A percentile compares a stretch with the other conserved stretches of the same genome.
Conservation (phyloP, 2,888 invertebrate genomes). For the Exephanes ischioxanthus region DNA sequence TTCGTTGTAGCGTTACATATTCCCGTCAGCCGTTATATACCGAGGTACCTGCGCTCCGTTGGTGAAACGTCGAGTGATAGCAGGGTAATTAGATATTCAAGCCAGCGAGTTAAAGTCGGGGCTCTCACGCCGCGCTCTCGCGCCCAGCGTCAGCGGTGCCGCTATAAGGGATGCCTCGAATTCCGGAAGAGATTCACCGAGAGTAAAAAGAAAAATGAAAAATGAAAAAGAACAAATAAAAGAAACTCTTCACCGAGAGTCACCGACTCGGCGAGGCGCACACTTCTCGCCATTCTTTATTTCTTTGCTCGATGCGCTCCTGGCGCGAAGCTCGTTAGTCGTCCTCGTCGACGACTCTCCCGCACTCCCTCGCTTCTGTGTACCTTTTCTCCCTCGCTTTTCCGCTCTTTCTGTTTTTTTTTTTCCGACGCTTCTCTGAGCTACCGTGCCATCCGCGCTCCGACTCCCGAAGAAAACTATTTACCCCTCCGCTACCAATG, state of each 20-base stretch:
- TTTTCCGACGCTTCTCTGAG: neutral
- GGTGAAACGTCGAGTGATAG: slow-evolving; percentile 47
- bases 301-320: neutral
- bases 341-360: slow-evolving; percentile 23
- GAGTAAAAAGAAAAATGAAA: neutral
- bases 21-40: slow-evolving; percentile 19
- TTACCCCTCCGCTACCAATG: neutral
- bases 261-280: slow-evolving; percentile 7
- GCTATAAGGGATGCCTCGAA: slow-evolving; percentile 1
- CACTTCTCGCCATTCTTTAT: slow-evolving; percentile 32
- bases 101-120: slow-evolving; percentile 24
- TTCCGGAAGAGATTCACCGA: slow-evolving; percentile 22
- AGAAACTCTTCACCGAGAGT: neutral
- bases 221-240: too few species aligned
- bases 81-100: slow-evolving; percentile 46
- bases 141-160: neutral
- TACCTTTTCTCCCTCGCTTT: slow-evolving; percentile 2
- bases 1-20: slow-evolving; percentile 24
- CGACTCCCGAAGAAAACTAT: neutral
- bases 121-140: neutral
- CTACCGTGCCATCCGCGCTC: too few species aligned
- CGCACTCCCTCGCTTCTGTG: neutral
- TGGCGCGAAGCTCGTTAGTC: slow-evolving; percentile 35
- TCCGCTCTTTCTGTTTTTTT: neutral
- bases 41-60: slow-evolving; percentile 11